Percentiles rank a stretch among this genome's conserved stretches.
phyloP scores from a whole-genome alignment of 2,888 invertebrate genomes.

The Byasa hedistus region DNA sequence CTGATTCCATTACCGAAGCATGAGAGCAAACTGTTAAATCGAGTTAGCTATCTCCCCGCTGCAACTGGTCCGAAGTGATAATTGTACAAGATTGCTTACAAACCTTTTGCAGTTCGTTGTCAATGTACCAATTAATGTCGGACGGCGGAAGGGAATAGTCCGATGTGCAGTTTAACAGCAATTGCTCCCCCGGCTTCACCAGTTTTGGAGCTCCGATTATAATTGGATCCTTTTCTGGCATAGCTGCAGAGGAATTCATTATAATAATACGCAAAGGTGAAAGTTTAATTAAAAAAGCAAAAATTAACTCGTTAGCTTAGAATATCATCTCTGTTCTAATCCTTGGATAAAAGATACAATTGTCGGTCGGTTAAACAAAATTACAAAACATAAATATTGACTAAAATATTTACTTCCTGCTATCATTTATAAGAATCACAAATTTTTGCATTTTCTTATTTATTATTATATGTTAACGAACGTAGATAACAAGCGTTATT shows the following conservation, averaged over 20 bases:
- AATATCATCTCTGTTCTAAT: too few species aligned
- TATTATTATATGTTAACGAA: background rate
- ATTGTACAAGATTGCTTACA: slow-evolving; percentile 37
- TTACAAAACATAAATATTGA: background rate
- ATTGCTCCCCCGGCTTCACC: slow-evolving; percentile 70
- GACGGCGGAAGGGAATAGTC: slow-evolving; percentile 71
- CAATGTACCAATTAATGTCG: slow-evolving; percentile 76
- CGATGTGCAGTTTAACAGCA: slow-evolving; percentile 70
- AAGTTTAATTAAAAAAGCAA: background rate
- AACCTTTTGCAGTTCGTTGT: slow-evolving; percentile 72
- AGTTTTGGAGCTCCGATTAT: slow-evolving; percentile 69
- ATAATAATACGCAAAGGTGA: slow-evolving; percentile 36
- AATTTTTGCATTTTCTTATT: background rate
- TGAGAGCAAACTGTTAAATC: slow-evolving; percentile 44
- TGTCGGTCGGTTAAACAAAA: too few species aligned
- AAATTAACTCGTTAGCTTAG: too few species aligned
- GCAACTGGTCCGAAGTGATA: slow-evolving; percentile 29
- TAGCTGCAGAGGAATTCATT: slow-evolving; percentile 60
- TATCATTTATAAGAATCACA: background rate
- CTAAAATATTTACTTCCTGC: too few species aligned
- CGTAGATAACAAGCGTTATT: background rate
- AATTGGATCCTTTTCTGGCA: slow-evolving; percentile 68
- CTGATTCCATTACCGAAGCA: slow-evolving; percentile 51
- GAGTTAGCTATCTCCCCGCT: slow-evolving; percentile 39
- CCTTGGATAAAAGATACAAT: too few species aligned